Conservation (phyloP, 37 sponge, comb jelly and placozoan species). For the Bolinopsis microptera region DNA sequence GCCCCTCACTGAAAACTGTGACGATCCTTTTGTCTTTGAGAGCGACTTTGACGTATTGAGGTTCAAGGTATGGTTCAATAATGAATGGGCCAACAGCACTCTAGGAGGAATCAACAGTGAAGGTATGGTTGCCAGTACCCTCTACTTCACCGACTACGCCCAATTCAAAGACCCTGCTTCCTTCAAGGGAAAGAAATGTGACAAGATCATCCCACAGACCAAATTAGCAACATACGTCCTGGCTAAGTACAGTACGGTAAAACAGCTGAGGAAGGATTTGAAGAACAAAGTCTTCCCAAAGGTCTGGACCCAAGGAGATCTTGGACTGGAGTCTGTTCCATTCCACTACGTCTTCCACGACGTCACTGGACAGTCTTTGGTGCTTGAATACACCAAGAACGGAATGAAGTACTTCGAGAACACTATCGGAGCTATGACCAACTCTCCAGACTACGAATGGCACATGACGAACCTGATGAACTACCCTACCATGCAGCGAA, state of each 20-base stretch:
- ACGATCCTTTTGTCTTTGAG: not conserved
- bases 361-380: not conserved
- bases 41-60: not conserved
- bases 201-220: not conserved
- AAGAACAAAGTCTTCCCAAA: not conserved
- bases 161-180: not conserved
- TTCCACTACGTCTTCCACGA: constrained; percentile 34
- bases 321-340: not conserved
- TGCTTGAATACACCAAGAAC: constrained; percentile 15
- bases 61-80: not conserved
- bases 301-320: constrained; percentile 2
- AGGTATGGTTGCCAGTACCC: not conserved
- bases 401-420: not conserved
- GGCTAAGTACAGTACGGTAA: not conserved
- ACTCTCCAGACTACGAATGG: constrained; percentile 21
- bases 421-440: constrained; percentile 11
- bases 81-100: not conserved
- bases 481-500: not conserved
- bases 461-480: constrained; percentile 11
- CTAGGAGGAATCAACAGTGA: constrained; percentile 21
- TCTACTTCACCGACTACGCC: not conserved
- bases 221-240: not conserved
- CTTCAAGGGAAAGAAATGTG: not conserved
- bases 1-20: not conserved
- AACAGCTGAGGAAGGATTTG: not conserved